Evolutionary conservation across 2,113 vertebrate genomes (phyloP).

Genomic region (Siphamia tubifer): DNA sequence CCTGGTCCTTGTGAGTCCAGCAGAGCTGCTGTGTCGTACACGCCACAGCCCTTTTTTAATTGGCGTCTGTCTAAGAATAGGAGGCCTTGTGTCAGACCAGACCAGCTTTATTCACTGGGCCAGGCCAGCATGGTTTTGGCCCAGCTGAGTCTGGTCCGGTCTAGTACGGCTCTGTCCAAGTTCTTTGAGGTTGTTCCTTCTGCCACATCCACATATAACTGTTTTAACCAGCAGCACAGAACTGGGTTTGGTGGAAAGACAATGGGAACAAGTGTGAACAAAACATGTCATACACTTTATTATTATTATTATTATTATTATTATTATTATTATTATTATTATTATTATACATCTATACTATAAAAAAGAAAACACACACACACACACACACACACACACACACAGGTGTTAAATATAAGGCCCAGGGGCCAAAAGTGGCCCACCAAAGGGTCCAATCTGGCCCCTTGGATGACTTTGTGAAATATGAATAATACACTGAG

Average conservation of each 20-base stretch:
- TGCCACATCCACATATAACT: conserved; percentile 46
- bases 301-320: no score
- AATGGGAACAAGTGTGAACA: no score
- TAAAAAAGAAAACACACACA: no score
- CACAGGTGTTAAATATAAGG: no score
- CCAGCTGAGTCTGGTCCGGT: conserved; percentile 22
- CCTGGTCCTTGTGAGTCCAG: neutral
- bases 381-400: no score
- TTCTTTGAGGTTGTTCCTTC: conserved; percentile 45
- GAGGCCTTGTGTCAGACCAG: conserved; percentile 31
- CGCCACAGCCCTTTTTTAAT: conserved; percentile 47
- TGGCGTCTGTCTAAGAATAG: conserved; percentile 54
- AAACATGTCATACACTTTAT: no score
- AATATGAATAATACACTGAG: no score
- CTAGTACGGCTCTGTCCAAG: conserved; percentile 4
- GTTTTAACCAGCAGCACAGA: conserved; percentile 1
- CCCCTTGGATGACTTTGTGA: no score
- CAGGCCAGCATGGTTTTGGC: conserved; percentile 56
- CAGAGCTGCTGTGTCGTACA: neutral
- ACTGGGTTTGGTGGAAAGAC: neutral
- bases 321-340: no score
- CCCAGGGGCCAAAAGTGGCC: no score
- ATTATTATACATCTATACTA: no score
- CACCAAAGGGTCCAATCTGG: no score
- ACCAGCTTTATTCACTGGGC: conserved; percentile 36